Evolutionary conservation across 1,140 invertebrate genomes (phyloP).

Genomic region (Atta texana): DNA sequence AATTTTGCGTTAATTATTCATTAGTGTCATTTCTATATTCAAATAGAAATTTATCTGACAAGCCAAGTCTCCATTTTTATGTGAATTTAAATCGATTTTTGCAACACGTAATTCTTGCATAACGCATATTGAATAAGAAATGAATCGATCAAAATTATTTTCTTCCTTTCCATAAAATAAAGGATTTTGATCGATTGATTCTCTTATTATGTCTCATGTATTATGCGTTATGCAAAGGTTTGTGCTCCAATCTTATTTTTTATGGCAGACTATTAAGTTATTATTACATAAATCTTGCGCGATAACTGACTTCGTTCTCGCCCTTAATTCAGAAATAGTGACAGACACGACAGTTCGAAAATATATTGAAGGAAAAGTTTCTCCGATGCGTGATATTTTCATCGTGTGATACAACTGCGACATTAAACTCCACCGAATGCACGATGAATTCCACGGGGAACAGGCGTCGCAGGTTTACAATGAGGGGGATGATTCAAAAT

Average conservation of each 20-base stretch:
- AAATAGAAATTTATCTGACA: not conserved
- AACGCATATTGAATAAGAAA: too few relatives aligned
- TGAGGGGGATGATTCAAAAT: not conserved
- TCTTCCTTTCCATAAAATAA: too few relatives aligned
- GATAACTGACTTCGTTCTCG: not conserved
- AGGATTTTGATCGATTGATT: too few relatives aligned
- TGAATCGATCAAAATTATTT: too few relatives aligned
- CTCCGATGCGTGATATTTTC: not conserved
- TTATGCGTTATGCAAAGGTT: too few relatives aligned
- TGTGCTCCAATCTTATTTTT: not conserved
- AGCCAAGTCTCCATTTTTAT: not conserved
- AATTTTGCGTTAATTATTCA: not conserved
- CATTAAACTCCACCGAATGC: conserved; percentile 13
- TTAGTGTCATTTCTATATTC: not conserved
- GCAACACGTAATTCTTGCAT: not conserved
- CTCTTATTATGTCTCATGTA: too few relatives aligned
- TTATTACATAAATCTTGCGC: not conserved
- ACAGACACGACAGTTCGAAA: not conserved
- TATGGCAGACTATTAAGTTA: not conserved
- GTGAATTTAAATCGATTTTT: not conserved
- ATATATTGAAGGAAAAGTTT: not conserved
- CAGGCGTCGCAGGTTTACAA: not conserved
- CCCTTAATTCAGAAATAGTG: not conserved
- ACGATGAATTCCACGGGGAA: not conserved
- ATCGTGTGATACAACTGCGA: not conserved